A percentile compares a stretch with the other conserved stretches of the same genome.
These are phyloP conservation scores for Apotomis capreana DNA, from an alignment of 2,888 invertebrate species.

Conservation along the genomic window DNA sequence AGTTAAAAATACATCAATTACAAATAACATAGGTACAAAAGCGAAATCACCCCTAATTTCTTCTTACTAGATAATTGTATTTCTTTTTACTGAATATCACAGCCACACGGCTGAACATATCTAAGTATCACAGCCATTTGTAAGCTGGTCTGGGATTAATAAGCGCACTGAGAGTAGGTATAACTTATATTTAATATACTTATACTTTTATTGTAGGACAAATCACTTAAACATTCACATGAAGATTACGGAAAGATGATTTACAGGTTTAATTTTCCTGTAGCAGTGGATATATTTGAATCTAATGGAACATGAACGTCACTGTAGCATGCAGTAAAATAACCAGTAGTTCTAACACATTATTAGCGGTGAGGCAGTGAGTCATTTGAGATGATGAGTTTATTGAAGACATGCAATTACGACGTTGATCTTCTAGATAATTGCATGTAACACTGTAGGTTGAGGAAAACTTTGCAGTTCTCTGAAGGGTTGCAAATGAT, in stretches of 20 bases:
- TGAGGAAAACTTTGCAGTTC: conserved; percentile 11
- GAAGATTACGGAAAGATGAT: background rate
- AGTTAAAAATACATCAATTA: no score
- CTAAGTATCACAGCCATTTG: no score
- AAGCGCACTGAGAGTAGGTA: no score
- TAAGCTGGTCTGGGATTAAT: no score
- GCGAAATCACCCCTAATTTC: no score
- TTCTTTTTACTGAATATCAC: no score
- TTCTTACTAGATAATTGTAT: no score
- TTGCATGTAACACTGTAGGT: conserved; percentile 17
- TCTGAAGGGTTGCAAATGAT: background rate
- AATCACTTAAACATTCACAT: no score
- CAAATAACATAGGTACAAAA: no score
- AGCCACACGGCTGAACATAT: no score
- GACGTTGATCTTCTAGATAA: conserved; percentile 4
- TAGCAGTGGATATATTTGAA: background rate
- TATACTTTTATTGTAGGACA: no score
- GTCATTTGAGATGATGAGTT: conserved; percentile 2
- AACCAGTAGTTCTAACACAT: conserved; percentile 1
- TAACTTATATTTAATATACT: no score
- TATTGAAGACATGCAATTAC: conserved; percentile 3
- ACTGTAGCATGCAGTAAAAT: background rate
- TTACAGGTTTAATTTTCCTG: background rate
- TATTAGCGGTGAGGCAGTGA: background rate
- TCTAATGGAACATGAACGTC: background rate